These are phyloP conservation scores for Pachyseris speciosa DNA, from an alignment of 64 coral and sea anemone species.

Conservation along the genomic window DNA sequence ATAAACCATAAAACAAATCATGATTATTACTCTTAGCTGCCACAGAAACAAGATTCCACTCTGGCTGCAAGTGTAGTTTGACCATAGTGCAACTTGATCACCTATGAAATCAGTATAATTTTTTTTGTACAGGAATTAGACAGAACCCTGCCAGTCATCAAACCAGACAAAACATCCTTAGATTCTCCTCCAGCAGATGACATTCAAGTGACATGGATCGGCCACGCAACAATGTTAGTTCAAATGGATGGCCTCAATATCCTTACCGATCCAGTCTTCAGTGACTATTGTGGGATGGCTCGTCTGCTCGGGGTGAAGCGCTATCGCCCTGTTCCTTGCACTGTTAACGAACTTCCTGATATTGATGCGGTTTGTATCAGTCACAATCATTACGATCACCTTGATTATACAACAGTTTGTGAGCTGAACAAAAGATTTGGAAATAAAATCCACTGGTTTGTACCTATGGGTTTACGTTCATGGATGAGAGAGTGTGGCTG, in stretches of 20 bases:
- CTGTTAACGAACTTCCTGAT: conserved; percentile 39
- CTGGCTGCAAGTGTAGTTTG: too few species aligned
- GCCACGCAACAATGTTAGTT: conserved; percentile 85
- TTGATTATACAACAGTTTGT: conserved; percentile 56
- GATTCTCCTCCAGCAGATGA: conserved; percentile 41
- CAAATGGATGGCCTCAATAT: conserved; percentile 94
- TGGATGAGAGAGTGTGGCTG: conserved; percentile 72
- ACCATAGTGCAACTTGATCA: too few species aligned
- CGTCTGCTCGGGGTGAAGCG: conserved; percentile 44
- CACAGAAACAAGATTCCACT: too few species aligned
- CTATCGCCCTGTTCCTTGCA: conserved; percentile 60
- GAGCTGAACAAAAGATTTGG: conserved; percentile 51
- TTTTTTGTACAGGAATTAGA: conserved; percentile 65
- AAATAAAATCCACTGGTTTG: conserved; percentile 59
- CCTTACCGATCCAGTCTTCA: conserved; percentile 88
- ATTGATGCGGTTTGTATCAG: conserved; percentile 76
- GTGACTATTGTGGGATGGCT: conserved; percentile 69
- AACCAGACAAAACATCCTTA: conserved; percentile 34
- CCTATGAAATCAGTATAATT: neutral
- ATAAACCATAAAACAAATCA: too few species aligned
- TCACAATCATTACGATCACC: conserved; percentile 75
- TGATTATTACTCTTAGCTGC: too few species aligned
- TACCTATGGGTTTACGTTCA: conserved; percentile 43
- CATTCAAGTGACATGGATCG: conserved; percentile 88
- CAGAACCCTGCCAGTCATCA: conserved; percentile 68